phyloP scores from a whole-genome alignment of 2,797 vertebrate genomes.

The Xenopus petersii region DNA sequence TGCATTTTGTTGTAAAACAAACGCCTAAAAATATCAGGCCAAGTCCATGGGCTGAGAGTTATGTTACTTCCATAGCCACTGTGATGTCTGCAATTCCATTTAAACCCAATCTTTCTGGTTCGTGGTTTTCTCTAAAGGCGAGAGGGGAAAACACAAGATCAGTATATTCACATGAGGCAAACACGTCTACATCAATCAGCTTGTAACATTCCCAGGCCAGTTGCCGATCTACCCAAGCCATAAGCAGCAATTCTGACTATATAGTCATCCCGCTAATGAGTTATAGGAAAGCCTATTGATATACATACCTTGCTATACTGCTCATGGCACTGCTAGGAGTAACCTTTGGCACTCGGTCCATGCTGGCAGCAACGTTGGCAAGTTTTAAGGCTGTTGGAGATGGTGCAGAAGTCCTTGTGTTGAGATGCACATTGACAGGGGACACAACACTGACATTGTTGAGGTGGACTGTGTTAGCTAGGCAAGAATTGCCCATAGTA shows the following conservation, averaged over 20 bases:
- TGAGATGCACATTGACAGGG: slow-evolving; percentile 82
- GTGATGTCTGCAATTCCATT: slow-evolving; percentile 88
- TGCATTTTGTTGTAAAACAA: slow-evolving; percentile 64
- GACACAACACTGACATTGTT: slow-evolving; percentile 82
- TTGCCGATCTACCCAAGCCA: no score
- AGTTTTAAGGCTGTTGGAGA: slow-evolving; percentile 91
- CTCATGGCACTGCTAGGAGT: slow-evolving; percentile 82
- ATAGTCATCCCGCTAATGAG: no score
- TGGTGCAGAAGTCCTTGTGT: slow-evolving; percentile 79
- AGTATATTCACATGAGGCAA: not conserved
- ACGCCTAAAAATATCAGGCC: slow-evolving; percentile 54
- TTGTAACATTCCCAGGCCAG: no score
- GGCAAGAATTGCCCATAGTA: slow-evolving; percentile 79
- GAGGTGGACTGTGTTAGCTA: slow-evolving; percentile 76
- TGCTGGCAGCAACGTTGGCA: slow-evolving; percentile 83
- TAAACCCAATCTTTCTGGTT: slow-evolving; percentile 82
- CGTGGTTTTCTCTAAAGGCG: slow-evolving; percentile 78
- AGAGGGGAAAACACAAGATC: slow-evolving; percentile 17
- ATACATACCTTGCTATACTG: slow-evolving; percentile 78
- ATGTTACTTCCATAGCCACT: slow-evolving; percentile 93
- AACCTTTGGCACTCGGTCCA: slow-evolving; percentile 87
- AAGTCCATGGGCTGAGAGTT: slow-evolving; percentile 61
- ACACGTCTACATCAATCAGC: no score
- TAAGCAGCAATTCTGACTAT: no score
- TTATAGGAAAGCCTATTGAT: slow-evolving; percentile 47